phyloP scores from a whole-genome alignment of 2,113 vertebrate species.

The Tapirus terrestris region DNA sequence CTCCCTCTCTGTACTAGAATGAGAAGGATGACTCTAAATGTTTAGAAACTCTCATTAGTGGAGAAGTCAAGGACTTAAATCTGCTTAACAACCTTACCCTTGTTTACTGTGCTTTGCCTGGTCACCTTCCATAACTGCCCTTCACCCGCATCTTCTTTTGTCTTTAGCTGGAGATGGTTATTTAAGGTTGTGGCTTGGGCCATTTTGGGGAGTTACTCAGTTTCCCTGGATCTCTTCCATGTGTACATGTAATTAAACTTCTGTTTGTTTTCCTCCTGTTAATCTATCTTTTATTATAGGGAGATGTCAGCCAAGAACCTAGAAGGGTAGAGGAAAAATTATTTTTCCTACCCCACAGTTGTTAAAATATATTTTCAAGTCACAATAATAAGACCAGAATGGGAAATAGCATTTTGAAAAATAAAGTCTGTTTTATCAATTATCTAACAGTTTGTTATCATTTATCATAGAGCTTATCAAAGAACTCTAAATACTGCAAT shows the following conservation, averaged over 20 bases:
- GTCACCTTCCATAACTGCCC: not conserved
- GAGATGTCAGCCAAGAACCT: not conserved
- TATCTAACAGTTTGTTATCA: not conserved
- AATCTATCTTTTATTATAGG: not conserved
- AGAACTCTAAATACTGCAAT: not conserved
- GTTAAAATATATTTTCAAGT: slow-evolving; percentile 47
- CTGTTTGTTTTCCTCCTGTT: not conserved
- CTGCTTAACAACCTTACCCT: not conserved
- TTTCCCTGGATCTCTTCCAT: not conserved
- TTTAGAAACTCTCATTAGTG: not conserved
- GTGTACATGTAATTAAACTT: not conserved
- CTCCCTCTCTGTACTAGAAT: not conserved
- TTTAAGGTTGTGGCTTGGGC: not conserved
- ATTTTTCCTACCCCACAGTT: not conserved
- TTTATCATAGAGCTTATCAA: not conserved
- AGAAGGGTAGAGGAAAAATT: not conserved
- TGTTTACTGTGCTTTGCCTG: not conserved
- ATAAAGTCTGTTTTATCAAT: slow-evolving; percentile 14
- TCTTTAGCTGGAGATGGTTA: not conserved
- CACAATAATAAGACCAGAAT: slow-evolving; percentile 1
- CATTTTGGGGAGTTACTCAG: not conserved
- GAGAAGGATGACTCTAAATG: not conserved
- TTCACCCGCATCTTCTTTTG: not conserved
- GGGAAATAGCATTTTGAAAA: not conserved
- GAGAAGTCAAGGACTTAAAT: not conserved